Conservation (phyloP, 1,140 invertebrate species). For the Venturia canescens region DNA sequence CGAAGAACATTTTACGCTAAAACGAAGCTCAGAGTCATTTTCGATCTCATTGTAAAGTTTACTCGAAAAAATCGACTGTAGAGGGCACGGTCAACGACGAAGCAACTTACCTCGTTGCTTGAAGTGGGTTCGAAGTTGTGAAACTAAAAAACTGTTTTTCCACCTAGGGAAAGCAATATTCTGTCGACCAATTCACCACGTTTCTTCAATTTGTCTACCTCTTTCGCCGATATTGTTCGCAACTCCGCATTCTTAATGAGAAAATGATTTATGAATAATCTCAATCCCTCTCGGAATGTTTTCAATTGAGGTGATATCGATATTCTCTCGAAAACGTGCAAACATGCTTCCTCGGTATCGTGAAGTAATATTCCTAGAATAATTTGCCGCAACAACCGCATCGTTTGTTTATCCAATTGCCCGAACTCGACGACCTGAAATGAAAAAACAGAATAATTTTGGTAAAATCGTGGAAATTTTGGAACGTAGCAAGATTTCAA, state of each 20-base stretch:
- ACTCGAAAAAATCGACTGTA: no score
- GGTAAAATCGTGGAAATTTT: not conserved
- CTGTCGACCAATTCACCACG: constrained; percentile 78
- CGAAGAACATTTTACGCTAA: no score
- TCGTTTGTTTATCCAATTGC: constrained; percentile 84
- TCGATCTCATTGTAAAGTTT: no score
- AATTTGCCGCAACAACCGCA: constrained; percentile 84
- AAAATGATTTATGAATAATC: constrained; percentile 89
- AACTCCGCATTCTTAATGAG: constrained; percentile 81
- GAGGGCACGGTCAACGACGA: no score
- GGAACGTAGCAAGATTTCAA: not conserved
- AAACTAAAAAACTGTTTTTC: constrained; percentile 62
- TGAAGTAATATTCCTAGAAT: constrained; percentile 84
- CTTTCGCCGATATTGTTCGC: constrained; percentile 73
- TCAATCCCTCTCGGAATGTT: constrained; percentile 85
- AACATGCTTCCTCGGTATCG: constrained; percentile 77
- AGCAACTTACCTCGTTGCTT: not conserved
- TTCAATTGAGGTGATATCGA: constrained; percentile 82
- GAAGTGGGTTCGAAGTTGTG: constrained; percentile 7
- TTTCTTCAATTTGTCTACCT: constrained; percentile 77
- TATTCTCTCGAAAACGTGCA: constrained; percentile 83
- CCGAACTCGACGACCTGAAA: constrained; percentile 87
- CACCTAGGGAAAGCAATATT: constrained; percentile 72
- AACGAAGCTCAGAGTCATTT: no score
- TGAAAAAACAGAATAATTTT: no score